Evolutionary conservation across 2,888 invertebrate species (phyloP).

Genomic region (Hecatera dysodea): DNA sequence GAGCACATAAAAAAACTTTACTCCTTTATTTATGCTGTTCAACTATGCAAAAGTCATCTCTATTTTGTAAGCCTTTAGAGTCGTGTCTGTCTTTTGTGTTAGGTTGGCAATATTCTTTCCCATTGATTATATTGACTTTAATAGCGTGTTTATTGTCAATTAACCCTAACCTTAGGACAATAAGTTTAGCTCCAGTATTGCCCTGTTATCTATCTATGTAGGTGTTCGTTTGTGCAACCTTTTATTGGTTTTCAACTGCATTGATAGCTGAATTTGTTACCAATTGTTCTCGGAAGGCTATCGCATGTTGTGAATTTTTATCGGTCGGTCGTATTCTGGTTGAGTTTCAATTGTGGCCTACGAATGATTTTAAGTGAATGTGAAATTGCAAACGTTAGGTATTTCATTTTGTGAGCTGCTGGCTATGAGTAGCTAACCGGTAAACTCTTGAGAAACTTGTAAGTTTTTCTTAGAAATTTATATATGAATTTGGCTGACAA

Average conservation of each 20-base stretch:
- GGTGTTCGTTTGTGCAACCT: conserved; percentile 59
- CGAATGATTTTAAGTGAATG: neutral
- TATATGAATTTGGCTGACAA: no score
- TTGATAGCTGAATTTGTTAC: conserved; percentile 29
- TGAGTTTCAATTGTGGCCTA: neutral
- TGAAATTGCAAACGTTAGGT: neutral
- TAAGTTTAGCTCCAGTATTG: conserved; percentile 50
- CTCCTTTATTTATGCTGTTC: neutral
- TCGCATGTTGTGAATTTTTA: conserved; percentile 31
- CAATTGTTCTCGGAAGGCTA: conserved; percentile 31
- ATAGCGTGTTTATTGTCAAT: conserved; percentile 71
- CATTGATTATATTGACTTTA: conserved; percentile 67
- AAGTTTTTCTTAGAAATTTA: neutral
- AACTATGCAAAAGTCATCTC: conserved; percentile 1
- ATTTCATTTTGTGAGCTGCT: neutral
- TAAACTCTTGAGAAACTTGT: neutral
- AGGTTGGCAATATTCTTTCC: conserved; percentile 36
- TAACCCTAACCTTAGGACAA: conserved; percentile 63
- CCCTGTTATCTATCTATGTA: conserved; percentile 43
- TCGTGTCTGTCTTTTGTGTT: neutral
- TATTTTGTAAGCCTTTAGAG: neutral
- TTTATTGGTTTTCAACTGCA: conserved; percentile 46
- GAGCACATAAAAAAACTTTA: conserved; percentile 46
- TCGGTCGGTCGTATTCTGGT: conserved; percentile 20
- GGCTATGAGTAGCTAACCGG: neutral